These are phyloP conservation scores for Hucho hucho DNA, from an alignment of 2,113 vertebrate species.

Conservation along the genomic window DNA sequence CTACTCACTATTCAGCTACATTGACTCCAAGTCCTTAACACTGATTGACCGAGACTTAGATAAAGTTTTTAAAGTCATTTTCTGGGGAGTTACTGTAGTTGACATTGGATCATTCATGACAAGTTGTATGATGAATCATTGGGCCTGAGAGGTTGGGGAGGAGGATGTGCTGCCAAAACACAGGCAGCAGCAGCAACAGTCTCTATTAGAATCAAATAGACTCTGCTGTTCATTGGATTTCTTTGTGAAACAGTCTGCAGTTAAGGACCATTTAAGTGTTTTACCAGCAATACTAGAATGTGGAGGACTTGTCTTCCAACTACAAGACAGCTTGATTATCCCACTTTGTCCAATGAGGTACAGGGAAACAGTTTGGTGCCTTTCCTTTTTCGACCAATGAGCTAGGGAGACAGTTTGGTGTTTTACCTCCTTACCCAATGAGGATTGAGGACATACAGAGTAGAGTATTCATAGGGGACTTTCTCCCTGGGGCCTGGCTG, in stretches of 20 bases:
- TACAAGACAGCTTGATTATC: too few relatives aligned
- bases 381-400: too few relatives aligned
- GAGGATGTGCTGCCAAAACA: background rate
- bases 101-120: background rate
- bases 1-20: constrained; percentile 2
- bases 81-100: background rate
- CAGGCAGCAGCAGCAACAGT: background rate
- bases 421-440: background rate
- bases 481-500: background rate
- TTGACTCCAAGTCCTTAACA: background rate
- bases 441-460: background rate
- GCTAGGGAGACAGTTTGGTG: background rate
- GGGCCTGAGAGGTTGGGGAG: background rate
- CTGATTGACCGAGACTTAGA: background rate
- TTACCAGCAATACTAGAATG: background rate
- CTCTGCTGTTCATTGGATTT: background rate
- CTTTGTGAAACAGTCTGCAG: background rate
- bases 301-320: background rate
- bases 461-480: background rate
- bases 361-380: too few relatives aligned
- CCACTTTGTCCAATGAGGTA: too few relatives aligned
- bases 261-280: background rate
- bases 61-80: background rate
- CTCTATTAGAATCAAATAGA: background rate
- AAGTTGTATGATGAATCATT: background rate